Evolutionary conservation across 1,140 invertebrate genomes (phyloP), one percentile per base, ranked within the genome.

Genomic region (Penaeus japonicus): DNA sequence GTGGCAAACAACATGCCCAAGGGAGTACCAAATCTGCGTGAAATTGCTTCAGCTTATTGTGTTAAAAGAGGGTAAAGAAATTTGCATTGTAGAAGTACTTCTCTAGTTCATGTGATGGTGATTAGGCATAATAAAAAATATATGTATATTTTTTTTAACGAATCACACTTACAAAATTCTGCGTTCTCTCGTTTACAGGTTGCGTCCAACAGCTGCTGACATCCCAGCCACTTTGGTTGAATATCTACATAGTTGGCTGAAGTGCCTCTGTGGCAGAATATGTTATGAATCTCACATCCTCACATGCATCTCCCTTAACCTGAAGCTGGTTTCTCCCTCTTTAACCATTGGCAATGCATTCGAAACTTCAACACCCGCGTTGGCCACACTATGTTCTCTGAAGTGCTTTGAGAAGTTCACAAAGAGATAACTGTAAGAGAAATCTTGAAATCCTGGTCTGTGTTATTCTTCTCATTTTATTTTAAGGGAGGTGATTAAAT

Each of bases 201-300:
- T 85, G 27, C 54, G 62, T 10, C 87, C 87, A 47, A 88, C 62
- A 20, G 65, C 87, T 18, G 78, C 80, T 24, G 87, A 88, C 30
- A 88, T 88, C 27, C 87, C 87, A 18, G 80, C 87, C 27, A 88
- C 87, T 27, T 75, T 88, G 12, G 87, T 83, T 1, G 30, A 83
- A 18, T 88, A 88, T 32, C 80, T 88, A 7, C 30, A 84, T 17
- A 32, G 53, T 30, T 88, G 73, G 62, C 7, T 78, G 12, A 82
- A 84, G 35, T 88, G 87, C 32, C 54, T 62, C 1, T 88, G 87
- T 62, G 80, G 87, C 4, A 57, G 53, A 24, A 75, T 83, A 10
- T 88, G 87, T 27, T 88, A 77, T 47, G 87, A 88, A 24, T 59
- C 87, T 18, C 87, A 88, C 81, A 83, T 83, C 18, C 70, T 83